phyloP scores from a whole-genome alignment of 1,140 invertebrate species.

The Cyphomyrmex costatus region DNA sequence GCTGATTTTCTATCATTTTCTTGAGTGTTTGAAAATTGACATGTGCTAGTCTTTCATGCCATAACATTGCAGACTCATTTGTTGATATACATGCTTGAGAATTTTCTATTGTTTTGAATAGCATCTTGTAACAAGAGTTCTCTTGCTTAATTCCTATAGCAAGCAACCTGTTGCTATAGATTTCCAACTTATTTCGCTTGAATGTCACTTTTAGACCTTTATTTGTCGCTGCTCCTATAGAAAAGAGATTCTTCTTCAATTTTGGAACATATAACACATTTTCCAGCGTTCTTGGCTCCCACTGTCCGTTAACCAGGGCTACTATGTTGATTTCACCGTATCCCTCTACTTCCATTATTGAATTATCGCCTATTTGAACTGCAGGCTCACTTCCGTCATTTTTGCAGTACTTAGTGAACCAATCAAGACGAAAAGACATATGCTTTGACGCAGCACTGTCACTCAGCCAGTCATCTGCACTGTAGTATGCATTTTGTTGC shows the following conservation, averaged over 20 bases:
- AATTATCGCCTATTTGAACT: slow-evolving; percentile 70
- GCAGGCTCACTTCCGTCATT: slow-evolving; percentile 2
- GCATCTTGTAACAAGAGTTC: slow-evolving; percentile 41
- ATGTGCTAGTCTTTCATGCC: neutral
- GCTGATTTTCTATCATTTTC: neutral
- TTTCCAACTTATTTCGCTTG: slow-evolving; percentile 43
- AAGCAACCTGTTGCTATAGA: slow-evolving; percentile 57
- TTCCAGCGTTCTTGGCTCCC: slow-evolving; percentile 55
- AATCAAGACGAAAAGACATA: slow-evolving; percentile 50
- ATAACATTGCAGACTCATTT: neutral
- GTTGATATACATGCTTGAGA: neutral
- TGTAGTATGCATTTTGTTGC: neutral
- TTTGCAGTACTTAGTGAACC: slow-evolving; percentile 63
- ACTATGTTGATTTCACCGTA: slow-evolving; percentile 52
- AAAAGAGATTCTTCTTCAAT: slow-evolving; percentile 74
- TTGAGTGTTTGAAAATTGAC: neutral
- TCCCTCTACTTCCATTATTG: slow-evolving; percentile 50
- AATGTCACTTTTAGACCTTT: slow-evolving; percentile 67
- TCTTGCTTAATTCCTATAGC: slow-evolving; percentile 57
- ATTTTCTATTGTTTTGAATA: neutral
- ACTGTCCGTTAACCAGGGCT: slow-evolving; percentile 52
- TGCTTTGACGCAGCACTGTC: neutral
- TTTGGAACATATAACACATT: slow-evolving; percentile 71
- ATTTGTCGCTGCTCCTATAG: slow-evolving; percentile 62
- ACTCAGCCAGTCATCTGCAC: neutral